phyloP scores from a whole-genome alignment of 2,113 vertebrate genomes.

The Heterocephalus glaber region DNA sequence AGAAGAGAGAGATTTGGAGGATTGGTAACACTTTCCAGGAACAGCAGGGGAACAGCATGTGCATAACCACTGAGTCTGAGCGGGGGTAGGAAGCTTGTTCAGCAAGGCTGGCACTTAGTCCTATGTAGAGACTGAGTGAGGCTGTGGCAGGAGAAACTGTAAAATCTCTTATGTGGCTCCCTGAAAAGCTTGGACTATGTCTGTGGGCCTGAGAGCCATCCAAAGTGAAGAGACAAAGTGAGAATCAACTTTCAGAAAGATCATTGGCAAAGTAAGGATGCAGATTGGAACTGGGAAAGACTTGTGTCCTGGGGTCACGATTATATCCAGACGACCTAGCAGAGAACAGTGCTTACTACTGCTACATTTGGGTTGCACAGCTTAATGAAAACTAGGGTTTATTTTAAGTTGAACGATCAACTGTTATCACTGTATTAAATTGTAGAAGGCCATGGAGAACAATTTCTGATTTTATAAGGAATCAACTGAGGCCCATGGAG shows the following conservation, averaged over 20 bases:
- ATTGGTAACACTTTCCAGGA: background rate
- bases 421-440: background rate
- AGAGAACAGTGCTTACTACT: background rate
- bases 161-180: background rate
- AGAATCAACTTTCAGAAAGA: background rate
- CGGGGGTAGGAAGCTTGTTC: background rate
- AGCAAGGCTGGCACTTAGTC: background rate
- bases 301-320: background rate
- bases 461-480: conserved; percentile 2
- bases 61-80: background rate
- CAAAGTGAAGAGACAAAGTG: background rate
- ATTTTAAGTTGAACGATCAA: background rate
- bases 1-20: background rate
- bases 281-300: background rate
- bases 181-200: background rate
- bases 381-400: background rate
- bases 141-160: background rate
- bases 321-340: background rate
- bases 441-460: background rate
- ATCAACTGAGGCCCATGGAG: background rate
- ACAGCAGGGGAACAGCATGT: fast-evolving
- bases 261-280: background rate
- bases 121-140: background rate
- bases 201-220: background rate
- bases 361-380: background rate